Conservation (phyloP, 2,888 invertebrate species). For the Leucozona laternaria region DNA sequence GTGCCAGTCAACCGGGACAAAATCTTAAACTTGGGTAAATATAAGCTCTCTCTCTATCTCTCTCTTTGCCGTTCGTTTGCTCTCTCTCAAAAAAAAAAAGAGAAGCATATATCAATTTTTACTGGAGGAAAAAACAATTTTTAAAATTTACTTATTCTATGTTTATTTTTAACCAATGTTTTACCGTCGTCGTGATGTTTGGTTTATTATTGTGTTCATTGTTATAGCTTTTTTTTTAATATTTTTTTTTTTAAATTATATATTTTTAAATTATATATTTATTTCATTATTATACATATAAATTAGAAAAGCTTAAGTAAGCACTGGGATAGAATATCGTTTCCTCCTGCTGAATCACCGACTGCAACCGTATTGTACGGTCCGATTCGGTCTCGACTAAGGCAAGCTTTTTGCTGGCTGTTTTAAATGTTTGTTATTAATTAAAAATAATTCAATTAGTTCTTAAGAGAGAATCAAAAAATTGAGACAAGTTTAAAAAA, state of each 20-base stretch:
- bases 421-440: constrained; percentile 53
- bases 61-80: constrained; percentile 22
- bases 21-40: constrained; percentile 99
- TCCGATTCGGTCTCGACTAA: constrained; percentile 75
- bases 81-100: constrained; percentile 24
- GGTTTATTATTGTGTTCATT: constrained; percentile 54
- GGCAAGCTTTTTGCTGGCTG: constrained; percentile 76
- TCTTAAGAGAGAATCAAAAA: constrained; percentile 39
- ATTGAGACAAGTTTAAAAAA: constrained; percentile 72
- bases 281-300: constrained; percentile 49
- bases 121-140: constrained; percentile 56
- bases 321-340: constrained; percentile 76
- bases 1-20: constrained; percentile 91
- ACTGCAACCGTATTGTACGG: constrained; percentile 49
- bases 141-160: constrained; percentile 37
- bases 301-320: constrained; percentile 73
- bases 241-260: constrained; percentile 4
- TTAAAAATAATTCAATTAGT: constrained; percentile 4
- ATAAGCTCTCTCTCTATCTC: constrained; percentile 78
- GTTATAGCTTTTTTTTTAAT: constrained; percentile 51
- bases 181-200: constrained; percentile 39
- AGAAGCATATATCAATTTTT: constrained; percentile 58
- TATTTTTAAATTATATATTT: constrained; percentile 45
- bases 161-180: constrained; percentile 46
- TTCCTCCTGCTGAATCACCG: constrained; percentile 69